phyloP scores from a whole-genome alignment of 2,113 vertebrate species.

The Seriola aureovittata region DNA sequence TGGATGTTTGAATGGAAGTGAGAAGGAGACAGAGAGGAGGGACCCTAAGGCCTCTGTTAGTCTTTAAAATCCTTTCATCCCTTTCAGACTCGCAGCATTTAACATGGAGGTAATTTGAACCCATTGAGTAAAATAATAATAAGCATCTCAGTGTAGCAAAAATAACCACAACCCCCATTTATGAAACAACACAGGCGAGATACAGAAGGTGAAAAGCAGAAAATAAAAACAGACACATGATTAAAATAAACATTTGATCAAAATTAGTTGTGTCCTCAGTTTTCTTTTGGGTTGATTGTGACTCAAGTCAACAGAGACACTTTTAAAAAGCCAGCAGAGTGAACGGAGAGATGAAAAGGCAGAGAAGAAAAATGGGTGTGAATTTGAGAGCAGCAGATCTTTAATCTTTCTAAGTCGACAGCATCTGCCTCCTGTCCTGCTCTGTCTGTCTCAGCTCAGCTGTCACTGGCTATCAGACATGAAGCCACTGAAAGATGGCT shows the following conservation, averaged over 20 bases:
- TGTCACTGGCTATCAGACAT: conserved; percentile 62
- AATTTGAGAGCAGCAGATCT: conserved; percentile 15
- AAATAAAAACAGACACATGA: neutral
- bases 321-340: conserved; percentile 21
- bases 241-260: neutral
- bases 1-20: conserved; percentile 40
- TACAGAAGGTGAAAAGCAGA: neutral
- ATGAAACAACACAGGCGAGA: neutral
- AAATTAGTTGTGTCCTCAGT: neutral
- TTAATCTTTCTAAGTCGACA: conserved; percentile 54
- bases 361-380: conserved; percentile 21
- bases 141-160: conserved; percentile 15
- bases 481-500: conserved; percentile 51
- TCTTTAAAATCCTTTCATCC: conserved; percentile 61
- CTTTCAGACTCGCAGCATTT: conserved; percentile 39
- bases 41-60: conserved; percentile 33
- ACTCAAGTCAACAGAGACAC: conserved; percentile 1
- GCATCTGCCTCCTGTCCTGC: conserved; percentile 61
- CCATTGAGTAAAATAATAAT: conserved; percentile 52
- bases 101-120: conserved; percentile 41
- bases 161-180: conserved; percentile 31
- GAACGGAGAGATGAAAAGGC: conserved; percentile 1
- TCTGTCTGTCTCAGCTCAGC: conserved; percentile 67
- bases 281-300: neutral
- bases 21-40: conserved; percentile 19